These are phyloP conservation scores for Lithosia quadra DNA, from an alignment of 2,888 invertebrate species.

Conservation along the genomic window DNA sequence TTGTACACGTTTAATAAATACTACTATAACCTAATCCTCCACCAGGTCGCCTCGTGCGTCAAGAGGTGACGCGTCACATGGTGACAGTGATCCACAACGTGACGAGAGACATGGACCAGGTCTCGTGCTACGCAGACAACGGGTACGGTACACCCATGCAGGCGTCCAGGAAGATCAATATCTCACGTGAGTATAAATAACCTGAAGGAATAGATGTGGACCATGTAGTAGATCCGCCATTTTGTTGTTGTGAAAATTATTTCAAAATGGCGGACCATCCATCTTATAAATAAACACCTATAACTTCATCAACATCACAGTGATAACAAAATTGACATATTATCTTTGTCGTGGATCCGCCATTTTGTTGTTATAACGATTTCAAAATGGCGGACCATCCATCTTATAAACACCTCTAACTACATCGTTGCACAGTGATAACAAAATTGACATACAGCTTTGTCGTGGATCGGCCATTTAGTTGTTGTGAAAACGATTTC, in stretches of 20 bases:
- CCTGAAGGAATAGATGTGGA: no score
- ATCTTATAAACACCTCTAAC: no score
- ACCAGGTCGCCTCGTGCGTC: constrained; percentile 90
- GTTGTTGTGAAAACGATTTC: no score
- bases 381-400: no score
- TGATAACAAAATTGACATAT: no score
- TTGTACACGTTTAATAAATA: not conserved
- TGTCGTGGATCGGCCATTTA: no score
- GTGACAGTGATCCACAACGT: constrained; percentile 95
- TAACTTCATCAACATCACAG: no score
- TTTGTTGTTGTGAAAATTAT: not conserved
- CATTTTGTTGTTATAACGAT: no score
- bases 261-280: not conserved
- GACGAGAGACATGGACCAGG: constrained; percentile 94
- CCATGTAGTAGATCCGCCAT: not conserved
- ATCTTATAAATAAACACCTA: no score
- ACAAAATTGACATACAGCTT: no score
- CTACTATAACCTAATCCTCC: not conserved
- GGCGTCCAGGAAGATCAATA: constrained; percentile 92
- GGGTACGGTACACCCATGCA: constrained; percentile 96
- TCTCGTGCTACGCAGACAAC: constrained; percentile 95
- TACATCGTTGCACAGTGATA: no score
- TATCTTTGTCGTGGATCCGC: no score
- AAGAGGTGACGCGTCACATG: constrained; percentile 94
- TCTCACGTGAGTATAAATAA: constrained; percentile 89